Conservation (phyloP, 2,888 invertebrate species). For the Gibbula magus region DNA sequence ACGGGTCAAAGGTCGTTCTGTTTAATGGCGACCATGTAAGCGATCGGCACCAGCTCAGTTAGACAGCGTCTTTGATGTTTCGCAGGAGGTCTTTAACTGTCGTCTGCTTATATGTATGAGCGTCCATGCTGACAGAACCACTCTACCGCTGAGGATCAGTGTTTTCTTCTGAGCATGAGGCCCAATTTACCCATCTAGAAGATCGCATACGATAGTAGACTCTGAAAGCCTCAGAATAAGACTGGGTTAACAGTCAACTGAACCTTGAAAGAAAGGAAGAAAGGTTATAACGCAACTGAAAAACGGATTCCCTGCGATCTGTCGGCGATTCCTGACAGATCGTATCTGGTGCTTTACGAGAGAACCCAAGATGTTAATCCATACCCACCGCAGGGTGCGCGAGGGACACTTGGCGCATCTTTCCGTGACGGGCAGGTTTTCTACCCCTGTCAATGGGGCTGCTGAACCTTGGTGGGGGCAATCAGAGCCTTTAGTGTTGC, state of each 20-base stretch:
- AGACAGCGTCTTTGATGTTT: background rate
- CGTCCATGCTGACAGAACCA: background rate
- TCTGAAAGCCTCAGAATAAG: background rate
- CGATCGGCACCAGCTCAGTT: background rate
- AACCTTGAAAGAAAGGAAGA: conserved; percentile 9
- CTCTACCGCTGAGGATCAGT: background rate
- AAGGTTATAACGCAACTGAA: conserved; percentile 8
- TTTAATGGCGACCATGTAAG: background rate
- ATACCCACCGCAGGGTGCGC: conserved; percentile 18
- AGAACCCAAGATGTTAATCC: conserved; percentile 12
- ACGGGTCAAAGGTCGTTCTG: background rate
- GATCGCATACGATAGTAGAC: background rate
- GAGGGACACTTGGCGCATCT: too few species aligned
- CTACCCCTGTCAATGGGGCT: conserved; percentile 3
- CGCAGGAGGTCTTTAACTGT: background rate
- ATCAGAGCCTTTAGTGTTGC: conserved; percentile 3
- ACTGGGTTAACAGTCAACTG: conserved; percentile 7
- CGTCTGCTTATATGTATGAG: background rate
- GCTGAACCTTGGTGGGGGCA: background rate
- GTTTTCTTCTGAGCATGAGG: conserved; percentile 5
- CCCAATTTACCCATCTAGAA: background rate
- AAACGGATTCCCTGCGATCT: conserved; percentile 3
- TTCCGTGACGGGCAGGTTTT: conserved; percentile 1
- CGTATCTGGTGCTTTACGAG: conserved; percentile 12
- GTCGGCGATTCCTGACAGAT: conserved; percentile 19